Conservation (phyloP, 2,113 vertebrate genomes). For the Poecile atricapillus region DNA sequence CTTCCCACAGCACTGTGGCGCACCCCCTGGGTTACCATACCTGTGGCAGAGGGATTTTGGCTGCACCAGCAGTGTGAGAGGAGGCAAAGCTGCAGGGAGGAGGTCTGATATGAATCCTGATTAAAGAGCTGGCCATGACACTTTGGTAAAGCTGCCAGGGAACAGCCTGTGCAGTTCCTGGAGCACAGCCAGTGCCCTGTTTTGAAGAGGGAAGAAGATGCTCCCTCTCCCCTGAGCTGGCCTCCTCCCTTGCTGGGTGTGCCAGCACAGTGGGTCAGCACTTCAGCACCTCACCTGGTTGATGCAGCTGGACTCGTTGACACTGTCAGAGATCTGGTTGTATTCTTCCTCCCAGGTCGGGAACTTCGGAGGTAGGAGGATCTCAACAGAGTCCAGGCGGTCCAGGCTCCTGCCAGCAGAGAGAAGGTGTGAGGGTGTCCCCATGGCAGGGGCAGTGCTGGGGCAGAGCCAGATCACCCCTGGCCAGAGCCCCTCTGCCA, state of each 20-base stretch:
- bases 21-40: not conserved
- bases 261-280: not conserved
- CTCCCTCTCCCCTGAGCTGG: not conserved
- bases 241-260: not conserved
- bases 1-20: not conserved
- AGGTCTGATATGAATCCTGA: not conserved
- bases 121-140: not conserved
- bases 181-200: not conserved
- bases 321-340: constrained; percentile 87
- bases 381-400: constrained; percentile 89
- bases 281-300: constrained; percentile 84
- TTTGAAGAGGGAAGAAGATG: not conserved
- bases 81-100: not conserved
- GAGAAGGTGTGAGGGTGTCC: not conserved
- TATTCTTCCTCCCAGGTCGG: constrained; percentile 94
- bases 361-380: constrained; percentile 83
- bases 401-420: constrained; percentile 88
- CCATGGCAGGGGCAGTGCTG: rapidly evolving
- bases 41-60: not conserved
- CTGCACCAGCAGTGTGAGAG: not conserved
- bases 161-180: not conserved
- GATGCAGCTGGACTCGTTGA: constrained; percentile 79
- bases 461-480: not conserved
- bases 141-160: not conserved
- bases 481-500: not conserved